Evolutionary conservation across 2,888 invertebrate species (phyloP), one percentile per base, ranked within the genome.

Genomic region (Rhamnusium bicolor): DNA sequence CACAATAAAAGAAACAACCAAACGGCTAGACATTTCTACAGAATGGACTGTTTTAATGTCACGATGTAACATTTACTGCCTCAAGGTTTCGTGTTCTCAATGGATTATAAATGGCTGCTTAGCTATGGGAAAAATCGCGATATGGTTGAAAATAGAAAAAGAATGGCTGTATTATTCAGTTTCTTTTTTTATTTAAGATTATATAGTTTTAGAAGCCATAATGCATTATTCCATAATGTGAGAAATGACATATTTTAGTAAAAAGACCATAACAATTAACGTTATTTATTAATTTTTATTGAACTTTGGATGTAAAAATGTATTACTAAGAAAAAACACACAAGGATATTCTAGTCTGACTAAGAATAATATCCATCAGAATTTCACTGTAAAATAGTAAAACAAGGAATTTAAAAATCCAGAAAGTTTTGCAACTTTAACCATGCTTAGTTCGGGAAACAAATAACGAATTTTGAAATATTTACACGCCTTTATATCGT

Each of bases 21-120:
- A 40, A 40, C n/a, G 40, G 40, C 40, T n/a, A 40, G 3, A 40
- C 12, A 40, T 40, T 40, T 40, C 40, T n/a, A 14, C n/a, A n/a
- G 2, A 32, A 68, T 71, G 40, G 65, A 74, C 60, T 63, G 68
- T 70, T 74, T 71, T 60, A 67, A 71, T 74, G 71, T 71, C 74
- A 74, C 71, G 74, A 73, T 27, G 56, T 67, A 67, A 70, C 70
- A 70, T 67, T 66, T 67, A 67, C 70, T 32, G 65, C 67, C n/a
- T 40, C 40, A 40, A 40, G 40, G 40, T 40, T 40, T 40, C 40
- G n/a, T 14, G 40, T 3, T 40, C n/a, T 10, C n/a, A n/a, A 40
- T 4, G n/a, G 12, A 40, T 40, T 40, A n/a, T n/a, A 40, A 40
- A 12, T 12, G 1, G 12, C n/a, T 40, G 29, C 29, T 8, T 8